A percentile compares a stretch with the other conserved stretches of the same genome.
Conservation (phyloP, 2,113 vertebrate species). For the Cephalophus harveyi region DNA sequence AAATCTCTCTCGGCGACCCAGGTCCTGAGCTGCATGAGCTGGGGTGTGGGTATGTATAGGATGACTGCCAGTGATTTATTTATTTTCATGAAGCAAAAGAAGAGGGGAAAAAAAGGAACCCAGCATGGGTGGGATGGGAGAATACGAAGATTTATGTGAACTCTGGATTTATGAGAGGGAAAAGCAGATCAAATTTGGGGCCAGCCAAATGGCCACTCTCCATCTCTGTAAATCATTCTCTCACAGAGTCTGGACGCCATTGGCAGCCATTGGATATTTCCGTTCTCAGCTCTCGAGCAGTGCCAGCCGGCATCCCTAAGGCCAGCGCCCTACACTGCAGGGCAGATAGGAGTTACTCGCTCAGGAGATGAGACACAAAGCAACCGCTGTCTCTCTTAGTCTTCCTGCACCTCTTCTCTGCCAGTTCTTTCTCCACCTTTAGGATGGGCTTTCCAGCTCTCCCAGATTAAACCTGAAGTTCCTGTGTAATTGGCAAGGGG, state of each 20-base stretch:
- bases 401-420: neutral
- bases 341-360: neutral
- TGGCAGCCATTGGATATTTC: neutral
- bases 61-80: slow-evolving; percentile 8
- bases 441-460: neutral
- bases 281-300: neutral
- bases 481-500: neutral
- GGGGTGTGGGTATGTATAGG: neutral
- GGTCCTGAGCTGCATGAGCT: neutral
- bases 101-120: neutral
- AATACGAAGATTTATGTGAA: slow-evolving; percentile 56
- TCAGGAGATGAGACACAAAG: neutral
- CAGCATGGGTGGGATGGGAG: slow-evolving; percentile 38
- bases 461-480: neutral
- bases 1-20: neutral
- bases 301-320: neutral
- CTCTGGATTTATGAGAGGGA: slow-evolving; percentile 43
- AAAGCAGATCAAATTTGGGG: slow-evolving; percentile 57
- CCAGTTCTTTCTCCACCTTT: neutral
- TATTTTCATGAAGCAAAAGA: neutral
- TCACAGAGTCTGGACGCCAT: neutral
- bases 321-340: neutral
- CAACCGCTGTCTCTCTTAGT: fast-evolving
- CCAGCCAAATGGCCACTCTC: slow-evolving; percentile 53
- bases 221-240: slow-evolving; percentile 63